These are phyloP conservation scores for Harpagoxenus sublaevis DNA, from an alignment of 2,888 invertebrate species.

Conservation along the genomic window DNA sequence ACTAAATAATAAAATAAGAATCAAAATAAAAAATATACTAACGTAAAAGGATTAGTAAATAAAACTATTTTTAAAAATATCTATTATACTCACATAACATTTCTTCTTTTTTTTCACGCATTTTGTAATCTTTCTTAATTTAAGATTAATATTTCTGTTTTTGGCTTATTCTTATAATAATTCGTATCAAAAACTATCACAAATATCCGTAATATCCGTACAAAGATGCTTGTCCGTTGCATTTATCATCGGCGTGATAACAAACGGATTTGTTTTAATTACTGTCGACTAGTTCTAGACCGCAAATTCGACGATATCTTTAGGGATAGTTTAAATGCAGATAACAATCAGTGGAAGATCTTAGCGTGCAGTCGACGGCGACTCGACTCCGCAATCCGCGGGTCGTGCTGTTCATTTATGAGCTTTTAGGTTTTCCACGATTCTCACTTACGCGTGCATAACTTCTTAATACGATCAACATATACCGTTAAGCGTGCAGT, in stretches of 20 bases:
- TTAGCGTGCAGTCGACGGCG: not conserved
- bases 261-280: slow-evolving; percentile 60
- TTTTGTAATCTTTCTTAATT: not conserved
- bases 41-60: not conserved
- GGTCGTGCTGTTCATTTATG: slow-evolving; percentile 12
- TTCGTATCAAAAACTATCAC: too few species aligned
- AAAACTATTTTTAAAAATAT: not conserved
- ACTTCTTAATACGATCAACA: not conserved
- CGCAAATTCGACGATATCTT: slow-evolving; percentile 4
- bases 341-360: slow-evolving; percentile 40
- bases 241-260: slow-evolving; percentile 64
- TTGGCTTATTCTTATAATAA: too few species aligned
- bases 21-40: not conserved
- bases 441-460: not conserved
- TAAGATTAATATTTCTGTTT: not conserved
- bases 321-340: slow-evolving; percentile 7
- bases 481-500: not conserved
- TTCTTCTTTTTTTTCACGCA: not conserved
- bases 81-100: too few species aligned
- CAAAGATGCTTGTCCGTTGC: slow-evolving; percentile 16
- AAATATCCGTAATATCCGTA: too few species aligned
- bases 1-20: not conserved
- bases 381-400: not conserved
- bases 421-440: not conserved
- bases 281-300: slow-evolving; percentile 46